Percentiles rank a stretch among this genome's conserved stretches.
phyloP scores from a whole-genome alignment of 2,888 invertebrate genomes.

The Leptopilina drosophilae region DNA sequence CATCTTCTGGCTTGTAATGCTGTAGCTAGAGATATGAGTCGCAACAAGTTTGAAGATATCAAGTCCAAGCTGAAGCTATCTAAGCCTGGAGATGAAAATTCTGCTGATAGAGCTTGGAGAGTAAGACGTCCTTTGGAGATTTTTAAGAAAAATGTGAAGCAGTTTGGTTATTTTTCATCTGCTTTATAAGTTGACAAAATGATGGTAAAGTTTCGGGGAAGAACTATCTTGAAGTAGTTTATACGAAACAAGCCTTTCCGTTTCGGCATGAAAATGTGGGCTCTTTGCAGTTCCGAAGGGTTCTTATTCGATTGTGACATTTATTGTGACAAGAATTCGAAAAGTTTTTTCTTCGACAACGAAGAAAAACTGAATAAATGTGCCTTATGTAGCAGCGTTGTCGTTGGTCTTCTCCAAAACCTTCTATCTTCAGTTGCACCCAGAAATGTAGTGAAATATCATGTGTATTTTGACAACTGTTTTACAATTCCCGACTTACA shows the following conservation, averaged over 20 bases:
- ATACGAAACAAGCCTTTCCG: conserved; percentile 49
- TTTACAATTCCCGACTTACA: conserved; percentile 52
- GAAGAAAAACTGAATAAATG: conserved; percentile 46
- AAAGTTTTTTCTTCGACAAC: conserved; percentile 44
- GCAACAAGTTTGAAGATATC: conserved; percentile 45
- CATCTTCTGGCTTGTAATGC: conserved; percentile 43
- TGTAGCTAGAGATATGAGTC: conserved; percentile 46
- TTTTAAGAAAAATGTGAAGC: conserved; percentile 47
- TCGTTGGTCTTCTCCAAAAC: conserved; percentile 49
- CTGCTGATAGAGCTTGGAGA: conserved; percentile 47
- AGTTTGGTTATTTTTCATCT: conserved; percentile 49
- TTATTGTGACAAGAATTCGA: conserved; percentile 50
- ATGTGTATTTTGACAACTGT: conserved; percentile 53
- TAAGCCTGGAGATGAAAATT: conserved; percentile 47
- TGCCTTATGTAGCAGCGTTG: conserved; percentile 50
- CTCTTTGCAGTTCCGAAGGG: conserved; percentile 45
- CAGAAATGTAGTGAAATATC: conserved; percentile 49
- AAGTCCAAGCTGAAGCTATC: conserved; percentile 16
- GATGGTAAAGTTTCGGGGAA: conserved; percentile 52
- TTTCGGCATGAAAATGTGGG: conserved; percentile 52
- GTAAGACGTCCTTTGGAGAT: conserved; percentile 48
- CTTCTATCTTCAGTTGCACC: conserved; percentile 44
- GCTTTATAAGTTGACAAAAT: conserved; percentile 50
- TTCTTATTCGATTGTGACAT: conserved; percentile 51
- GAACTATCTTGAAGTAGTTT: conserved; percentile 45